Percentiles rank a stretch among this genome's conserved stretches.
These are phyloP conservation scores for Leptopilina syphax DNA, from an alignment of 2,888 invertebrate genomes.

Conservation along the genomic window DNA sequence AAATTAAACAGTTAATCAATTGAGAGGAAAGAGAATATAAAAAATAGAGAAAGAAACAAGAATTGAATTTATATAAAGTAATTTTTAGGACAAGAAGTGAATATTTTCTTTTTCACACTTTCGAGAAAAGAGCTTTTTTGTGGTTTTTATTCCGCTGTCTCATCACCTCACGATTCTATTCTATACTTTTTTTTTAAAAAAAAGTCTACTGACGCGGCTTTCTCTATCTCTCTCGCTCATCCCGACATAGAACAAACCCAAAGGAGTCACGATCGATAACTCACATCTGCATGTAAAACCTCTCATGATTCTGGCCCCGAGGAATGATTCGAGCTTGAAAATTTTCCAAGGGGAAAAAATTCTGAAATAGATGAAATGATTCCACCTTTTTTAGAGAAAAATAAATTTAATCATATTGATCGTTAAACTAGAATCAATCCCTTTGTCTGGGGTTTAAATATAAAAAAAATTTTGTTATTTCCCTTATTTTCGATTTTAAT, in stretches of 20 bases:
- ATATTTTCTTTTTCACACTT: too few relatives aligned
- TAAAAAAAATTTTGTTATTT: neutral
- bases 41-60: neutral
- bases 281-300: neutral
- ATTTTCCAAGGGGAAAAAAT: too few relatives aligned
- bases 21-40: neutral
- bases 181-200: neutral
- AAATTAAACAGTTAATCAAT: too few relatives aligned
- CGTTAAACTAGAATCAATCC: too few relatives aligned
- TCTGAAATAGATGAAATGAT: too few relatives aligned
- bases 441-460: too few relatives aligned
- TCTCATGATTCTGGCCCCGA: neutral
- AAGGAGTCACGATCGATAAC: constrained; percentile 25
- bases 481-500: too few relatives aligned
- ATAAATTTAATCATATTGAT: too few relatives aligned
- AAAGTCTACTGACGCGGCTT: too few relatives aligned
- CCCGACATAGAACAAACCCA: constrained; percentile 10
- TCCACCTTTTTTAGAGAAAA: too few relatives aligned
- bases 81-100: neutral
- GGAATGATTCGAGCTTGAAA: too few relatives aligned
- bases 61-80: neutral
- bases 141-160: constrained; percentile 3
- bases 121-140: neutral
- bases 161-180: constrained; percentile 25
- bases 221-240: neutral